A percentile compares a stretch with the other conserved stretches of the same genome.
phyloP scores from a whole-genome alignment of 2,888 invertebrate genomes.

The Catocala fraxini region DNA sequence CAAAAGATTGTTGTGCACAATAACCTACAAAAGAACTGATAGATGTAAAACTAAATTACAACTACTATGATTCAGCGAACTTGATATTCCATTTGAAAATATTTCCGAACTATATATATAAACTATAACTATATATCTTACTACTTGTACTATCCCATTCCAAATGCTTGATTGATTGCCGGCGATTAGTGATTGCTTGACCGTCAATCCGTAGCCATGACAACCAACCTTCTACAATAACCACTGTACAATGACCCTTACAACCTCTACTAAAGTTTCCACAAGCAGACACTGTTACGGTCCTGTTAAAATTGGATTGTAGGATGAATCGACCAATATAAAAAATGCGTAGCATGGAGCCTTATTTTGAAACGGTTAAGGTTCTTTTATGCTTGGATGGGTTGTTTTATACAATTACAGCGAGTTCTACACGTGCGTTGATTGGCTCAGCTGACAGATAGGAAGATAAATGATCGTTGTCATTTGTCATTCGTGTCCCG shows the following conservation, averaged over 20 bases:
- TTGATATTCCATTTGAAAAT: slow-evolving; percentile 36
- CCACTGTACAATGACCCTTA: slow-evolving; percentile 58
- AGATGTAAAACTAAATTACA: slow-evolving; percentile 10
- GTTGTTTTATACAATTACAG: slow-evolving; percentile 49
- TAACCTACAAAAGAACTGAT: slow-evolving; percentile 36
- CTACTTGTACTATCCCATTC: slow-evolving; percentile 46
- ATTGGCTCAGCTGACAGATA: slow-evolving; percentile 84
- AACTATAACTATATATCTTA: too few relatives aligned
- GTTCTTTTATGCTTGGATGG: slow-evolving; percentile 33
- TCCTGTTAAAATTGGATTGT: slow-evolving; percentile 59
- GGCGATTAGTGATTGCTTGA: slow-evolving; percentile 70
- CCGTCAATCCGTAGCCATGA: slow-evolving; percentile 63
- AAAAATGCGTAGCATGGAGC: slow-evolving; percentile 31
- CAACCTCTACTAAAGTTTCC: slow-evolving; percentile 41
- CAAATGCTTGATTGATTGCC: slow-evolving; percentile 73
- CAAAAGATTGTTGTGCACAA: neutral
- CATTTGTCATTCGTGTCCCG: slow-evolving; percentile 82
- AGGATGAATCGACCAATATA: slow-evolving; percentile 48
- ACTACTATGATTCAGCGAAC: slow-evolving; percentile 27
- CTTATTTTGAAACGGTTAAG: slow-evolving; percentile 32
- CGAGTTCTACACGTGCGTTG: slow-evolving; percentile 77
- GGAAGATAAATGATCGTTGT: slow-evolving; percentile 83
- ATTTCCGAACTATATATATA: slow-evolving; percentile 41
- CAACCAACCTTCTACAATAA: slow-evolving; percentile 52
- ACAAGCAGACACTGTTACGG: slow-evolving; percentile 56